A percentile compares a stretch with the other conserved stretches of the same genome.
phyloP scores from a whole-genome alignment of 2,797 vertebrate genomes.

The Danio tinwini region DNA sequence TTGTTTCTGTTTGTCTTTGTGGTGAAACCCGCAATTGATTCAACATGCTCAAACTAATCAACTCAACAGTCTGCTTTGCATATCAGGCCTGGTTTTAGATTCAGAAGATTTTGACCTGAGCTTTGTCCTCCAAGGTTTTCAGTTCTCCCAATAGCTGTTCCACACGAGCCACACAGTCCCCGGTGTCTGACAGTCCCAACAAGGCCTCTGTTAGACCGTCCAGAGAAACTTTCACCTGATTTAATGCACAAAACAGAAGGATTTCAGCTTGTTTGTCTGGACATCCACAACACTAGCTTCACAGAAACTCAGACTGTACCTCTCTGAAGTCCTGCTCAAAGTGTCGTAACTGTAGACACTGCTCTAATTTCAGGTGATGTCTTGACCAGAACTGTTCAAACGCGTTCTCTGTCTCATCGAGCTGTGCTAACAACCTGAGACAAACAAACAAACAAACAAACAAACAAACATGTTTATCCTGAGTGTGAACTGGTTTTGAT shows the following conservation, averaged over 20 bases:
- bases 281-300: background rate
- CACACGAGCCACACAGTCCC: constrained; percentile 83
- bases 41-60: background rate
- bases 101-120: constrained; percentile 77
- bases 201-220: constrained; percentile 83
- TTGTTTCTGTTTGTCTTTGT: too few relatives aligned
- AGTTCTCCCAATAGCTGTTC: constrained; percentile 87
- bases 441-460: constrained; percentile 55
- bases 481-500: background rate
- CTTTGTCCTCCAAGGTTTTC: constrained; percentile 84
- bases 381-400: constrained; percentile 93
- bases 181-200: constrained; percentile 78
- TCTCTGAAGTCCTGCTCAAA: constrained; percentile 94
- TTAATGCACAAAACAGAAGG: constrained; percentile 35
- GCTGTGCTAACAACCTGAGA: constrained; percentile 87
- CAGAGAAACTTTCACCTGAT: constrained; percentile 86
- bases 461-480: background rate
- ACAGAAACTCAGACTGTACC: constrained; percentile 63
- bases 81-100: background rate
- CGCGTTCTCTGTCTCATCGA: constrained; percentile 93
- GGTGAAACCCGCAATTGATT: too few relatives aligned
- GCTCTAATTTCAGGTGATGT: constrained; percentile 90
- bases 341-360: constrained; percentile 91
- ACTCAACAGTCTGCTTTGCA: background rate
- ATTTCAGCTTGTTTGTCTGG: background rate